phyloP scores from a whole-genome alignment of 1,140 invertebrate genomes.

The Sminthurides bifidus region DNA sequence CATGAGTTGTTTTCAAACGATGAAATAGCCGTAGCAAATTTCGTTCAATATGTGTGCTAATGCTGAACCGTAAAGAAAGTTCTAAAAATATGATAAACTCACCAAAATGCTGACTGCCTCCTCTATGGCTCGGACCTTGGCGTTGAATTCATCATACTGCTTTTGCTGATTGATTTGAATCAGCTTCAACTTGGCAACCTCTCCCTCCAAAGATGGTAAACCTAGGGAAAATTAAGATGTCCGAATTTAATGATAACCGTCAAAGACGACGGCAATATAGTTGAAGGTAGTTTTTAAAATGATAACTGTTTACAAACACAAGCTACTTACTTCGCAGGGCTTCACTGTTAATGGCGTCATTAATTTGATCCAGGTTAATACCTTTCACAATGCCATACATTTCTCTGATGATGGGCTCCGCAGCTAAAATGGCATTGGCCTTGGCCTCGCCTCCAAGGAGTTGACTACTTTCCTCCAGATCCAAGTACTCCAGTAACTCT shows the following conservation, averaged over 20 bases:
- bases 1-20: not conserved
- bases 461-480: slow-evolving; percentile 28
- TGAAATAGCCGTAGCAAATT: not conserved
- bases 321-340: slow-evolving; percentile 24
- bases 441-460: slow-evolving; percentile 29
- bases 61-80: not conserved
- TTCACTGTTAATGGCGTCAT: slow-evolving; percentile 28
- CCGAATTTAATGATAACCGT: not conserved
- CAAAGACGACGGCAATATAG: not conserved
- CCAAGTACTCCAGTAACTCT: slow-evolving; percentile 27
- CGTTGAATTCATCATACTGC: slow-evolving; percentile 17
- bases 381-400: slow-evolving; percentile 23
- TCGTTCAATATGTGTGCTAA: not conserved
- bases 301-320: not conserved
- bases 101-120: slow-evolving; percentile 25
- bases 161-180: slow-evolving; percentile 24
- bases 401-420: slow-evolving; percentile 26
- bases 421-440: slow-evolving; percentile 28
- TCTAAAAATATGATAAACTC: not conserved
- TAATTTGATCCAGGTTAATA: slow-evolving; percentile 23
- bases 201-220: slow-evolving; percentile 15
- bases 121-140: slow-evolving; percentile 18
- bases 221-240: slow-evolving; percentile 7
- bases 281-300: not conserved
- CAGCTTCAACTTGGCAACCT: slow-evolving; percentile 21